phyloP scores from a whole-genome alignment of 2,797 vertebrate species.

The Masticophis lateralis region DNA sequence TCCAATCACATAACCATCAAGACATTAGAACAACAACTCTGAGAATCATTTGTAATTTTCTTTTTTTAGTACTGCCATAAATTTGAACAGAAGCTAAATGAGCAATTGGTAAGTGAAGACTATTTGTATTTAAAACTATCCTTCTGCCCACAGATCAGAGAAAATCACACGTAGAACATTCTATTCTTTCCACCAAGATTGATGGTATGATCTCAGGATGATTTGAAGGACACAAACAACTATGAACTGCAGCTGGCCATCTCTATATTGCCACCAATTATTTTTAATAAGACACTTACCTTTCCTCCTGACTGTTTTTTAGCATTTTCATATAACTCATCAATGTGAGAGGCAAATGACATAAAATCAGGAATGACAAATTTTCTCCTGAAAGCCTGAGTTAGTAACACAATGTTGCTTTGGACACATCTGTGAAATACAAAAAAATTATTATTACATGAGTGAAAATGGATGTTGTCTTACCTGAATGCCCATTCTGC shows the following conservation, averaged over 20 bases:
- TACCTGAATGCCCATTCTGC: no score
- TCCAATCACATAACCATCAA: background rate
- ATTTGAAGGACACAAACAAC: background rate
- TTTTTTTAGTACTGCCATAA: background rate
- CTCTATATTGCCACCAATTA: background rate
- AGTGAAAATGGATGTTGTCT: background rate
- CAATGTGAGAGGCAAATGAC: slow-evolving; percentile 91
- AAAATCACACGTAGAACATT: background rate
- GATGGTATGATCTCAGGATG: background rate
- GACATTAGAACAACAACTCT: background rate
- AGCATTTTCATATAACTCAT: slow-evolving; percentile 88
- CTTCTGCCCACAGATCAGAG: background rate
- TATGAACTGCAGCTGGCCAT: background rate
- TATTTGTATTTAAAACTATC: background rate
- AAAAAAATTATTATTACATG: slow-evolving; percentile 5
- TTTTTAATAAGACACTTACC: slow-evolving; percentile 67
- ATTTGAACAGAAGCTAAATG: background rate
- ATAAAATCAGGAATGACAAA: slow-evolving; percentile 98
- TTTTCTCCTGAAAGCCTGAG: slow-evolving; percentile 97
- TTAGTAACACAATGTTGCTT: slow-evolving; percentile 97
- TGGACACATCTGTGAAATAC: slow-evolving; percentile 87
- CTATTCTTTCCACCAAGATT: background rate
- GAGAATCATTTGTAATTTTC: background rate
- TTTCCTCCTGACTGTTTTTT: slow-evolving; percentile 90
- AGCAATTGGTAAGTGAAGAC: background rate